These are phyloP conservation scores for Dicrurus megarhynchus DNA, from an alignment of 2,113 vertebrate species.

Conservation along the genomic window DNA sequence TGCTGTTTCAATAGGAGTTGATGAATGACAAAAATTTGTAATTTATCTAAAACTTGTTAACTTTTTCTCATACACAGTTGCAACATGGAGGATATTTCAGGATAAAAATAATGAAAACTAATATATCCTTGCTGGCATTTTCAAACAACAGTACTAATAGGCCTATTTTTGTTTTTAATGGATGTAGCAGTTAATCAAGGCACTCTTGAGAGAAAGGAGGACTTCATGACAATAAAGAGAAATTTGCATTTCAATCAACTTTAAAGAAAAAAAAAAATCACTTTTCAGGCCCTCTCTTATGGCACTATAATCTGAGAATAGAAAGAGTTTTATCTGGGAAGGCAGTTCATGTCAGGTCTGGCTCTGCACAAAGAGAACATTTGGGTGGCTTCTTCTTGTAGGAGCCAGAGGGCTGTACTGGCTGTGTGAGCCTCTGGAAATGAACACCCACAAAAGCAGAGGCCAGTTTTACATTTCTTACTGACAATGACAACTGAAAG, in stretches of 20 bases:
- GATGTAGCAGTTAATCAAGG: background rate
- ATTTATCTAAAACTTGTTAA: background rate
- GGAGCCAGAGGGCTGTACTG: background rate
- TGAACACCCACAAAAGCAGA: background rate
- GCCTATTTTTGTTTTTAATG: background rate
- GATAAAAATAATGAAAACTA: background rate
- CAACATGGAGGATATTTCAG: background rate
- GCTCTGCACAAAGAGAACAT: background rate
- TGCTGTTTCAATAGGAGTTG: background rate
- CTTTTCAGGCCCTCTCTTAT: background rate
- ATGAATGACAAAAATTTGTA: background rate
- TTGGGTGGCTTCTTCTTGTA: background rate
- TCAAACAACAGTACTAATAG: background rate
- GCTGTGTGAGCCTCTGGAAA: background rate
- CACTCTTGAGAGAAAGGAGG: background rate
- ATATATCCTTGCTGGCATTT: background rate
- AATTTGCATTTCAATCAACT: background rate
- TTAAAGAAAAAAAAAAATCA: background rate
- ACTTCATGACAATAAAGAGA: background rate
- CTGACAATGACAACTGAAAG: background rate
- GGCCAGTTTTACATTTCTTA: background rate
- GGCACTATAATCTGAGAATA: background rate
- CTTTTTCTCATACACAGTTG: background rate
- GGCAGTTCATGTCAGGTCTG: background rate
- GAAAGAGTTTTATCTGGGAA: background rate